These are phyloP conservation scores for Fulica atra DNA, from an alignment of 2,113 vertebrate species.

Conservation along the genomic window DNA sequence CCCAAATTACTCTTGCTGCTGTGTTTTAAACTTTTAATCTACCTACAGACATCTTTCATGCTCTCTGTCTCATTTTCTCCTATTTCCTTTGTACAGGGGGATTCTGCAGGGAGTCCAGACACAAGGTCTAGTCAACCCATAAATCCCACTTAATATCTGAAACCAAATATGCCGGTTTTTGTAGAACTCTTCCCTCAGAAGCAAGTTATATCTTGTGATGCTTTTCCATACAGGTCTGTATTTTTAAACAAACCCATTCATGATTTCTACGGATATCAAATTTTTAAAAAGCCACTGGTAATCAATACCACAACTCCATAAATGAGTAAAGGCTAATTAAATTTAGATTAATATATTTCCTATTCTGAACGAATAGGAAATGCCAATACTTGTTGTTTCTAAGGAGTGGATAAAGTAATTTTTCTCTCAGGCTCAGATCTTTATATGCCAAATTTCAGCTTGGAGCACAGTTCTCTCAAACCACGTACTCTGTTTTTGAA, in stretches of 20 bases:
- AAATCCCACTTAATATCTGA: not conserved
- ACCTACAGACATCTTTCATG: not conserved
- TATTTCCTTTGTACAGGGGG: not conserved
- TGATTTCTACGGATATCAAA: not conserved
- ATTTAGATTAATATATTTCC: not conserved
- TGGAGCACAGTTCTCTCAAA: constrained; percentile 51
- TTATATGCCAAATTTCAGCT: constrained; percentile 10
- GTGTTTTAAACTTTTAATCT: not conserved
- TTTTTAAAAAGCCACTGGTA: not conserved
- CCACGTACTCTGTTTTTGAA: not conserved
- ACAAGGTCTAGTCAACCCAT: not conserved
- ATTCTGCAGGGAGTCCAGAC: not conserved
- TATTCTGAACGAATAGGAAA: constrained; percentile 28
- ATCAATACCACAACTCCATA: not conserved
- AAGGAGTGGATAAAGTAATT: not conserved
- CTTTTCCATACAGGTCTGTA: not conserved
- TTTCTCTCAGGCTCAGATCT: constrained; percentile 27
- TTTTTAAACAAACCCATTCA: not conserved
- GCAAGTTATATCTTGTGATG: not conserved
- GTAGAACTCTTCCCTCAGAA: not conserved
- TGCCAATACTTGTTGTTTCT: not conserved
- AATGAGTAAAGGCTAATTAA: not conserved
- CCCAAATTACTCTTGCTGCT: not conserved
- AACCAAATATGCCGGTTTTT: not conserved
- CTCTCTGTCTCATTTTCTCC: not conserved